These are phyloP conservation scores for Neuroterus valhalla DNA, from an alignment of 1,140 invertebrate species.

Conservation along the genomic window DNA sequence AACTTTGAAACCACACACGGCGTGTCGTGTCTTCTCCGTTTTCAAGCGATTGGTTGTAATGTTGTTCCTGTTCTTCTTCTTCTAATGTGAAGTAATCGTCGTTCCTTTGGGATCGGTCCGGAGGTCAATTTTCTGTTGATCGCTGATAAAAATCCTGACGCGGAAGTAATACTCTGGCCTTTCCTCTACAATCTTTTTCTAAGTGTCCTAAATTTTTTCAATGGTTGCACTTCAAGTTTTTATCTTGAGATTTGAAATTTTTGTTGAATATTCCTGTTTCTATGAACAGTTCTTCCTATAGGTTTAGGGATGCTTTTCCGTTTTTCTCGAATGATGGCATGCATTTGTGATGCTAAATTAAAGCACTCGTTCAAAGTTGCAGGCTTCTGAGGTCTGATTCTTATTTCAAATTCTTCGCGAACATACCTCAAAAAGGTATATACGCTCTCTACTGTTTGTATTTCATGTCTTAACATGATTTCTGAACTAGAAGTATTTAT, in stretches of 20 bases:
- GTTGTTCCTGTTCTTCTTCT: neutral
- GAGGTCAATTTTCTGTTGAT: neutral
- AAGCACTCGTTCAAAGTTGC: neutral
- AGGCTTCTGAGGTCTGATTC: constrained; percentile 7
- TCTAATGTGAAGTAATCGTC: neutral
- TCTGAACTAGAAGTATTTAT: neutral
- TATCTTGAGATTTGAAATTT: too few species aligned
- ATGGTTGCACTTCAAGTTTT: neutral
- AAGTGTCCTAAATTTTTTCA: neutral
- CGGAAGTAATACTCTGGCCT: neutral
- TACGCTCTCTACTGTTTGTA: neutral
- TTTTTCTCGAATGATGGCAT: too few species aligned
- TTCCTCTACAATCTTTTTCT: constrained; percentile 4
- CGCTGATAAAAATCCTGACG: neutral
- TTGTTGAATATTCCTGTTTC: too few species aligned
- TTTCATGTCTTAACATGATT: neutral
- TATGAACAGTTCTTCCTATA: too few species aligned
- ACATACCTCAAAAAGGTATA: neutral
- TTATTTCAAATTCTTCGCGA: neutral
- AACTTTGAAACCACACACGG: neutral
- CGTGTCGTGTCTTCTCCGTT: neutral
- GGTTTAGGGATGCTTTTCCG: too few species aligned
- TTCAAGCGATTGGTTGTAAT: neutral
- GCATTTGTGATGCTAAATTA: neutral
- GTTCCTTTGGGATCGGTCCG: neutral